Evolutionary conservation across 2,888 invertebrate species (phyloP).

Genomic region (Tuberolachnus salignus): DNA sequence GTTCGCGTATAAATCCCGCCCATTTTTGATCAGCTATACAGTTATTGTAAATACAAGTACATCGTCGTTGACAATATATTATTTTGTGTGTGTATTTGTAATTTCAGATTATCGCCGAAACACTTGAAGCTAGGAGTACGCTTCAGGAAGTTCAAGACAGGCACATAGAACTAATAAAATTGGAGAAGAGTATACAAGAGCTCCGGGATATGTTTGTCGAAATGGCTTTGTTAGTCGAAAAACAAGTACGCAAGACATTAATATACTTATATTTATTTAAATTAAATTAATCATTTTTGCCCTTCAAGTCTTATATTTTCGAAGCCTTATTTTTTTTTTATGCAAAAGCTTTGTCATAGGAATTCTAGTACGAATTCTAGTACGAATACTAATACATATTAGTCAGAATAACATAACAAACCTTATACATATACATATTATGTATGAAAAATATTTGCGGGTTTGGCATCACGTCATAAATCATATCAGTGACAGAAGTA

Average conservation of each 20-base stretch:
- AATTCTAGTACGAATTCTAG: no score
- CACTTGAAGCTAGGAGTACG: conserved; percentile 73
- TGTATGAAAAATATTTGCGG: no score
- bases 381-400: no score
- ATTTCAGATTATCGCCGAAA: conserved; percentile 77
- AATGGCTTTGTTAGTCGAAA: conserved; percentile 80
- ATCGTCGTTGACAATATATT: neutral
- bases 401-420: no score
- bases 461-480: no score
- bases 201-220: conserved; percentile 83
- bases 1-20: conserved; percentile 18
- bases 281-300: no score
- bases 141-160: conserved; percentile 82
- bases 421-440: no score
- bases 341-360: no score
- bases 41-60: no score
- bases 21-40: neutral
- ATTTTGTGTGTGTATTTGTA: conserved; percentile 14
- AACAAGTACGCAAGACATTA: conserved; percentile 66
- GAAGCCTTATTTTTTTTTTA: no score
- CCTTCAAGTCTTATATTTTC: no score
- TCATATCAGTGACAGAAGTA: no score
- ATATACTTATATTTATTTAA: neutral
- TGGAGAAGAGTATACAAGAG: conserved; percentile 80
- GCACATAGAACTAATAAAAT: conserved; percentile 79